phyloP scores from a whole-genome alignment of 2,797 vertebrate genomes.

The Poecilia wingei region DNA sequence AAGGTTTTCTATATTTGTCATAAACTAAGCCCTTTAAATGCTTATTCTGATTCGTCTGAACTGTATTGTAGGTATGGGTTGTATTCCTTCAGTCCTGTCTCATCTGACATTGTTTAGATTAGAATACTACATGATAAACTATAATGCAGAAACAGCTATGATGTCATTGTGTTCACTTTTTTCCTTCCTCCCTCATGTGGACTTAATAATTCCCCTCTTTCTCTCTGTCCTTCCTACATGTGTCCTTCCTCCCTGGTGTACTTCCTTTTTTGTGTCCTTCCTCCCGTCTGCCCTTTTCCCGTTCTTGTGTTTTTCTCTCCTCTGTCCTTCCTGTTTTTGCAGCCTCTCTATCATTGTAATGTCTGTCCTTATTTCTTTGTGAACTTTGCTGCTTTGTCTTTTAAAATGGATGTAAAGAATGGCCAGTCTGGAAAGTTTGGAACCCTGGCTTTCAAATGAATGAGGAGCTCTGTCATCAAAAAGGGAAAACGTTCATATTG shows the following conservation, averaged over 20 bases:
- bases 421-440: background rate
- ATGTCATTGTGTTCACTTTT: background rate
- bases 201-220: background rate
- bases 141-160: background rate
- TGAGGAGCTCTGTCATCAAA: background rate
- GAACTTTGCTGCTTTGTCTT: background rate
- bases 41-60: background rate
- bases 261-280: background rate
- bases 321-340: background rate
- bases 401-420: background rate
- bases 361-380: background rate
- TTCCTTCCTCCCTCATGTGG: background rate
- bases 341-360: background rate
- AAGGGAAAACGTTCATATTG: background rate
- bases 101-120: background rate
- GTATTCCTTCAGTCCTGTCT: background rate
- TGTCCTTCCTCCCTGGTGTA: background rate
- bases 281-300: background rate
- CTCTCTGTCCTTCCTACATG: background rate
- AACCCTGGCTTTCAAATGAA: background rate
- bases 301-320: background rate
- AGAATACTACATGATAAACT: background rate
- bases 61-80: background rate
- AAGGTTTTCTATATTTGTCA: background rate
- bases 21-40: background rate